A percentile compares a stretch with the other conserved stretches of the same genome.
These are phyloP conservation scores for Campoletis sonorensis DNA, from an alignment of 1,140 invertebrate genomes.

Conservation along the genomic window DNA sequence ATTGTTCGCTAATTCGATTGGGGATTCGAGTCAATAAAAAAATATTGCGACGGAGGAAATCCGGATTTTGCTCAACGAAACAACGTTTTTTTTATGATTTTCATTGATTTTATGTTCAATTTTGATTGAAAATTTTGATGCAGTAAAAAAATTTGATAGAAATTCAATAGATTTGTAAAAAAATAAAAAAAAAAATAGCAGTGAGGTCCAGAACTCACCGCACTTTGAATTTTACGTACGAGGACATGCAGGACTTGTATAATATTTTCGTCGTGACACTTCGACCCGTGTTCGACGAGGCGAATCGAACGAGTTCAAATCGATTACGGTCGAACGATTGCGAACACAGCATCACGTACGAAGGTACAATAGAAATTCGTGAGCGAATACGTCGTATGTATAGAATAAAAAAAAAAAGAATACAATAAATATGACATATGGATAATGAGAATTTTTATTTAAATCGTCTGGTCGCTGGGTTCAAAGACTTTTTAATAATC, in stretches of 20 bases:
- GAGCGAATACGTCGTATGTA: neutral
- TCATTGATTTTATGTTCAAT: neutral
- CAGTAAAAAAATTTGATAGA: neutral
- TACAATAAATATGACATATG: neutral
- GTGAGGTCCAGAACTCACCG: neutral
- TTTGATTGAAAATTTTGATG: neutral
- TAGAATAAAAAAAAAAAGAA: neutral
- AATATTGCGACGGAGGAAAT: too few species aligned
- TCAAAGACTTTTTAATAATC: neutral
- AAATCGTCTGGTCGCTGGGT: neutral
- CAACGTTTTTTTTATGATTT: too few species aligned
- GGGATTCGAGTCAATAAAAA: too few species aligned
- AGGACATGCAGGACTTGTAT: neutral
- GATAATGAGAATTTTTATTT: neutral
- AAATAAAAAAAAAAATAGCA: neutral
- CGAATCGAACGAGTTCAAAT: conserved; percentile 40
- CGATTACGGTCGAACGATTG: conserved; percentile 28
- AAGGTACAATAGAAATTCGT: conserved; percentile 21
- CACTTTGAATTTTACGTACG: neutral
- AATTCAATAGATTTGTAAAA: neutral
- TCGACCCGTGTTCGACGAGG: conserved; percentile 28
- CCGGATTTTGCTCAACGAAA: too few species aligned
- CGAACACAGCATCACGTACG: conserved; percentile 3
- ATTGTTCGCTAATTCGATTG: too few species aligned
- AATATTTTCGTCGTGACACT: conserved; percentile 6